Evolutionary conservation across 2,888 invertebrate genomes (phyloP).

Genomic region (Drosophila silvestris): DNA sequence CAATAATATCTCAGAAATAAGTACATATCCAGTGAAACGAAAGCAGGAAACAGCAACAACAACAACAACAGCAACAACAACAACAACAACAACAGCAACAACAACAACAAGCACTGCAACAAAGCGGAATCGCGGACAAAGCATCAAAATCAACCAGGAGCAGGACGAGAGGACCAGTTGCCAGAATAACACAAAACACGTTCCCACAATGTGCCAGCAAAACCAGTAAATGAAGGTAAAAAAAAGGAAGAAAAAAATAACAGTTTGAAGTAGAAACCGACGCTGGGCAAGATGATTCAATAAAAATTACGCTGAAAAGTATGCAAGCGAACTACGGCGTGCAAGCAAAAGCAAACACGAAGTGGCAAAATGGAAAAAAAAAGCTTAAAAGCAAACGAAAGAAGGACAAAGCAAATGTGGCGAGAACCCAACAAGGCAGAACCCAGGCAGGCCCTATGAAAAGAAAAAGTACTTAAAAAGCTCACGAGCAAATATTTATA

Average conservation of each 20-base stretch:
- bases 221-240: slow-evolving; percentile 50
- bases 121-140: slow-evolving; percentile 26
- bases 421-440: slow-evolving; percentile 40
- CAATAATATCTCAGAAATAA: slow-evolving; percentile 63
- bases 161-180: slow-evolving; percentile 18
- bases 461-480: slow-evolving; percentile 79
- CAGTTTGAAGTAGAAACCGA: slow-evolving; percentile 27
- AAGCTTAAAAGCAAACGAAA: slow-evolving; percentile 17
- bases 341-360: slow-evolving; percentile 42
- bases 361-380: neutral
- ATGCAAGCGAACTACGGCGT: slow-evolving; percentile 63
- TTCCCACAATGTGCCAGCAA: slow-evolving; percentile 46
- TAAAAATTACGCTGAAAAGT: slow-evolving; percentile 78
- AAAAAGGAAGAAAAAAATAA: slow-evolving; percentile 20
- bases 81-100: slow-evolving; percentile 32
- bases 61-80: slow-evolving; percentile 19
- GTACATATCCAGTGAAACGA: slow-evolving; percentile 28
- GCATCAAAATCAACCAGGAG: slow-evolving; percentile 14
- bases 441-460: slow-evolving; percentile 39
- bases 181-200: slow-evolving; percentile 43
- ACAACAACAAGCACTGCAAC: slow-evolving; percentile 15
- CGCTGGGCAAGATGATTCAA: slow-evolving; percentile 73
- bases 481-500: slow-evolving; percentile 80
- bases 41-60: slow-evolving; percentile 23
- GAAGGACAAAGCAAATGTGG: slow-evolving; percentile 66